These are phyloP conservation scores for Bellardia bayeri DNA, from an alignment of 2,888 invertebrate genomes.

Conservation along the genomic window DNA sequence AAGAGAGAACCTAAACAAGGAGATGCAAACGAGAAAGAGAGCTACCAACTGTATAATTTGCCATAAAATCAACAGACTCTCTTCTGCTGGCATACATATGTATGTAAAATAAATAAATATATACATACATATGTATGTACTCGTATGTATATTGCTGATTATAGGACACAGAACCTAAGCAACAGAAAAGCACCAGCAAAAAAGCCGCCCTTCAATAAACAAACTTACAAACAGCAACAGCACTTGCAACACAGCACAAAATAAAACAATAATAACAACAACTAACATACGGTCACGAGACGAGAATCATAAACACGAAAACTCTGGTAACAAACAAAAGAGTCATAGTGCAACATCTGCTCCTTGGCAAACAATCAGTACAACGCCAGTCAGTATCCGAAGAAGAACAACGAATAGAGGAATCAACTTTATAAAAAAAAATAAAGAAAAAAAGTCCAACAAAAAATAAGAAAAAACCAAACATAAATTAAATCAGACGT, in stretches of 20 bases:
- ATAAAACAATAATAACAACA: slow-evolving; percentile 34
- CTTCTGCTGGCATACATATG: not conserved
- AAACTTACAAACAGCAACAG: slow-evolving; percentile 64
- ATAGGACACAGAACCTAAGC: slow-evolving; percentile 48
- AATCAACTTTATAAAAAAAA: slow-evolving; percentile 43
- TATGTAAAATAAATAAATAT: too few species aligned
- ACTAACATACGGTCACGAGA: slow-evolving; percentile 65
- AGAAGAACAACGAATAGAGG: slow-evolving; percentile 73
- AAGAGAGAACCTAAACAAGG: slow-evolving; percentile 11
- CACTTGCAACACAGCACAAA: slow-evolving; percentile 52
- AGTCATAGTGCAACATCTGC: slow-evolving; percentile 80
- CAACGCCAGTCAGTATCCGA: slow-evolving; percentile 80
- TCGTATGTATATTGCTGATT: slow-evolving; percentile 16
- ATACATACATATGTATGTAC: too few species aligned
- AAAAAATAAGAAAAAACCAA: slow-evolving; percentile 24
- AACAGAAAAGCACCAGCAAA: slow-evolving; percentile 41
- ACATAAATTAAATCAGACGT: slow-evolving; percentile 42
- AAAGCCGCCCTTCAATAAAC: slow-evolving; percentile 69
- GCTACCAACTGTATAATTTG: slow-evolving; percentile 7
- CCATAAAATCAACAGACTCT: slow-evolving; percentile 24
- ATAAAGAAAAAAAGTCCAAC: slow-evolving; percentile 23
- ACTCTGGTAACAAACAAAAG: slow-evolving; percentile 69
- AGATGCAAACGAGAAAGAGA: not conserved
- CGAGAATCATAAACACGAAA: slow-evolving; percentile 62
- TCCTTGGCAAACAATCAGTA: slow-evolving; percentile 82